A percentile compares a stretch with the other conserved stretches of the same genome.
phyloP scores from a whole-genome alignment of 2,888 invertebrate genomes.

The Camptogramma bilineatum region DNA sequence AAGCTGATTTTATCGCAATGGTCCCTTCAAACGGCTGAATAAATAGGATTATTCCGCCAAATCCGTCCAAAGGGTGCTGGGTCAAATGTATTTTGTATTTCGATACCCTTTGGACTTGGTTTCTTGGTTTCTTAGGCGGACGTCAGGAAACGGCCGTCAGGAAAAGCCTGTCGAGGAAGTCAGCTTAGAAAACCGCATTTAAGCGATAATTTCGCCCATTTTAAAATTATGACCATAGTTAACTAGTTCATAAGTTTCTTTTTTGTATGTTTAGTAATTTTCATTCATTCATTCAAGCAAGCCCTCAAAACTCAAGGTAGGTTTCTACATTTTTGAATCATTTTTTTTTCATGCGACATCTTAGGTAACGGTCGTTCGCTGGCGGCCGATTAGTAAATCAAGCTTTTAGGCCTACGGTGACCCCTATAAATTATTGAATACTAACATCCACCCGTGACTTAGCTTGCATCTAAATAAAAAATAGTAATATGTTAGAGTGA shows the following conservation, averaged over 20 bases:
- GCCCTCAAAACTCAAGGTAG: too few relatives aligned
- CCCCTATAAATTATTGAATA: conserved; percentile 40
- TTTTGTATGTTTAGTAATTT: too few relatives aligned
- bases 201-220: too few relatives aligned
- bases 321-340: too few relatives aligned
- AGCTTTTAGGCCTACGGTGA: conserved; percentile 28
- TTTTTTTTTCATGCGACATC: too few relatives aligned
- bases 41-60: conserved; percentile 47
- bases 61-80: conserved; percentile 37
- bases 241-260: too few relatives aligned
- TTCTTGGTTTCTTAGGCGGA: not conserved
- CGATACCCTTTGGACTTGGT: conserved; percentile 34
- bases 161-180: not conserved
- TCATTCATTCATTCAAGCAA: too few relatives aligned
- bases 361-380: not conserved
- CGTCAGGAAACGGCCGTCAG: not conserved
- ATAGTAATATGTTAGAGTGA: not conserved
- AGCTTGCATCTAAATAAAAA: not conserved
- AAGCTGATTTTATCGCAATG: conserved; percentile 41
- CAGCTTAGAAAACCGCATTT: too few relatives aligned
- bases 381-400: not conserved
- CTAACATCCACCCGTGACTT: not conserved
- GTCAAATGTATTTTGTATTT: conserved; percentile 45
- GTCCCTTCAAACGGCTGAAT: conserved; percentile 42
- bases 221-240: too few relatives aligned